Evolutionary conservation across 2,113 vertebrate genomes (phyloP), one percentile per base, ranked within the genome.

Genomic region (Egretta garzetta): DNA sequence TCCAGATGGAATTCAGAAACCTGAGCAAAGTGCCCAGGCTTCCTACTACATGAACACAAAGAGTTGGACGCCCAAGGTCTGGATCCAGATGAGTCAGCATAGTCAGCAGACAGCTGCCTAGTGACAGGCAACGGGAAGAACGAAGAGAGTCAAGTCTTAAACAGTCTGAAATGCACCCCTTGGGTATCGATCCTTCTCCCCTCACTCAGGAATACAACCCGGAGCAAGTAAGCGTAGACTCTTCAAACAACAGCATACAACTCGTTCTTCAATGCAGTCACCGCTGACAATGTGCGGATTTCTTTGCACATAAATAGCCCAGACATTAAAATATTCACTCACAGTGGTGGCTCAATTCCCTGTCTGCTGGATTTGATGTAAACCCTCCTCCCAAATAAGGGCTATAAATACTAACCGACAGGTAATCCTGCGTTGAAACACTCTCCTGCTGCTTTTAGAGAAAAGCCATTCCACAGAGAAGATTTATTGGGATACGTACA

Each of bases 261-360:
- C 4, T 87, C 16, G 8, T 60, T 88, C 27, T 83, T 62, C 41
- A 52, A 7, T 10, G 16, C 32, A 52, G 23, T 30, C 43, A 64
- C 28, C 5, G 24, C 39, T 67, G 52, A 55, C 5, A 1, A 56
- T 4, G 18, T 7, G 26, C 2, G 0, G 8, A 53, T 53, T 86
- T 71, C 53, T 50, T 82, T n/a, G 14, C 76, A 50, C 7, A 5
- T 32, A 74, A 50, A 47, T 30, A 67, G 62, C 11, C 15, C 39
- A 64, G 49, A 45, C 6, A 72, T 45, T 43, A 59, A 84, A 89
- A 79, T 56, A 81, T 2, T 50, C 26, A 6, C 17, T 62, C 17
- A 41, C 33, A 59, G 12, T 2, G 15, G 20, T 32, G 30, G 62
- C 32, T 68, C 39, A 67, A 9, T 70, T 52, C 27, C 39, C 33